A percentile compares a stretch with the other conserved stretches of the same genome.
Conservation (phyloP, 1,140 invertebrate genomes). For the Pygmarrhopalites habei region DNA sequence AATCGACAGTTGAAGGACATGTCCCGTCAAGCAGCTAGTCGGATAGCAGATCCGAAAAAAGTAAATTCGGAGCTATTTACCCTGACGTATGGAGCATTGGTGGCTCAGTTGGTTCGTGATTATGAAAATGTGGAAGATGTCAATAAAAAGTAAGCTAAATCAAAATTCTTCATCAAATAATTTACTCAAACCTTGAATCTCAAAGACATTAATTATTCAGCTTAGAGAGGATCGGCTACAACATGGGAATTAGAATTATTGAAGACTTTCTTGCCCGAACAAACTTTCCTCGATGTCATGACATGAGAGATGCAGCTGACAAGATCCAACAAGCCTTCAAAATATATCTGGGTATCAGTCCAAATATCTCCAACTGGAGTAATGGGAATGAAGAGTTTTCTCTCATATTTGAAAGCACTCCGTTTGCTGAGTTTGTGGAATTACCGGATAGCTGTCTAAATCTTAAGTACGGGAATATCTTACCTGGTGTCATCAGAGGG, state of each 20-base stretch:
- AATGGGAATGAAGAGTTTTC: conserved; percentile 94
- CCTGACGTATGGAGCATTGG: conserved; percentile 93
- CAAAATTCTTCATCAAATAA: too few relatives aligned
- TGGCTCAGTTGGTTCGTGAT: conserved; percentile 94
- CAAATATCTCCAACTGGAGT: conserved; percentile 88
- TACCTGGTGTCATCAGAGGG: conserved; percentile 87
- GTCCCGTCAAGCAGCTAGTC: conserved; percentile 54
- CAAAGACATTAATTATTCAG: too few relatives aligned
- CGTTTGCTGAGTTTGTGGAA: conserved; percentile 97
- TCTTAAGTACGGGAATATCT: conserved; percentile 89
- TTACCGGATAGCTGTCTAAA: conserved; percentile 77
- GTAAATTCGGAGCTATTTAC: conserved; percentile 93
- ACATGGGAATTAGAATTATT: conserved; percentile 94
- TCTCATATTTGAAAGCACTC: conserved; percentile 87
- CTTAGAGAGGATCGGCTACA: conserved; percentile 89
- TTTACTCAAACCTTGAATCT: too few relatives aligned
- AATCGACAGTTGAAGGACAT: too few relatives aligned
- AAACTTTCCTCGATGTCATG: conserved; percentile 79
- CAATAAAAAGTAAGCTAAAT: too few relatives aligned
- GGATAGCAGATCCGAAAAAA: conserved; percentile 57
- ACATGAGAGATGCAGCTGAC: conserved; percentile 94
- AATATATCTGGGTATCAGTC: conserved; percentile 84
- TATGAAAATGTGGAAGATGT: conserved; percentile 96
- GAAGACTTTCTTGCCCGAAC: conserved; percentile 96
- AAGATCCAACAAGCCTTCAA: conserved; percentile 84